Conservation (phyloP, 2,113 vertebrate genomes). For the Leptobrachium ailaonicum region DNA sequence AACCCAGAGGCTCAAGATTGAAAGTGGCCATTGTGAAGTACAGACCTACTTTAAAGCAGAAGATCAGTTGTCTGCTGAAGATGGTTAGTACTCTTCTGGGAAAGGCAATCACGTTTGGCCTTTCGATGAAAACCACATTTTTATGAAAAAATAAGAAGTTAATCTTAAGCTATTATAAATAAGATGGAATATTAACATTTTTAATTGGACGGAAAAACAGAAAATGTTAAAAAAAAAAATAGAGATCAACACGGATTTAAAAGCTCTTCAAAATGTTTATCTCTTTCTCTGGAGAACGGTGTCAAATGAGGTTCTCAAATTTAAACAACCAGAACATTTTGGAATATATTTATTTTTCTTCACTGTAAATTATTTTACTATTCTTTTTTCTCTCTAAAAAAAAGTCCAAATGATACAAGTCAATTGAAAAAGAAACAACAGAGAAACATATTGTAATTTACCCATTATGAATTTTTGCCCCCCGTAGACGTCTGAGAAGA, state of each 20-base stretch:
- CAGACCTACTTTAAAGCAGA: constrained; percentile 36
- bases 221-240: neutral
- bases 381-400: constrained; percentile 52
- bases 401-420: constrained; percentile 60
- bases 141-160: neutral
- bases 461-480: constrained; percentile 71
- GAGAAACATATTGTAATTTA: constrained; percentile 63
- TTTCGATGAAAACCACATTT: neutral
- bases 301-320: neutral
- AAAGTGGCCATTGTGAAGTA: neutral
- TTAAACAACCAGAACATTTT: constrained; percentile 38
- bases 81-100: constrained; percentile 49
- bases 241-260: constrained; percentile 14
- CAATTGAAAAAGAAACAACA: constrained; percentile 58
- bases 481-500: constrained; percentile 75
- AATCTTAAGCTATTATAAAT: neutral
- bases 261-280: neutral
- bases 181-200: neutral
- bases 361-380: constrained; percentile 54
- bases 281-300: neutral
- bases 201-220: constrained; percentile 13
- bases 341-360: constrained; percentile 18
- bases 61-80: constrained; percentile 49
- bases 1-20: constrained; percentile 43
- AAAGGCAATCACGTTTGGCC: neutral